Percentiles rank a stretch among this genome's conserved stretches.
Conservation (phyloP, 2,888 invertebrate species). For the Agriotes lineatus region DNA sequence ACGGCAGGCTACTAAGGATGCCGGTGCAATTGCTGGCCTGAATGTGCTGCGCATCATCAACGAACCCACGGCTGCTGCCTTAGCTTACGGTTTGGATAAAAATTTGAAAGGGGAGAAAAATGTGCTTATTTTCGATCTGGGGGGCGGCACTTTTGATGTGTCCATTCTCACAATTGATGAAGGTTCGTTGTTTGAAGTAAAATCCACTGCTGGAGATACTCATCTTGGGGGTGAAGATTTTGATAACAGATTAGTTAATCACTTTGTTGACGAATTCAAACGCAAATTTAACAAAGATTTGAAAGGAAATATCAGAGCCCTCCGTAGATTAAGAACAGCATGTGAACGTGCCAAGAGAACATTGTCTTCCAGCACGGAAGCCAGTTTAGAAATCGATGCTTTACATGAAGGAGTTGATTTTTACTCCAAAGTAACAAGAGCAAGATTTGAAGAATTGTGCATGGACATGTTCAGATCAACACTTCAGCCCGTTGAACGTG, state of each 20-base stretch:
- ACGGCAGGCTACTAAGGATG: slow-evolving; percentile 90
- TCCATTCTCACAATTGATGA: slow-evolving; percentile 91
- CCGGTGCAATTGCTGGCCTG: slow-evolving; percentile 85
- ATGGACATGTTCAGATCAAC: slow-evolving; percentile 86
- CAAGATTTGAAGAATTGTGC: slow-evolving; percentile 91
- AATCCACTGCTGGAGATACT: slow-evolving; percentile 85
- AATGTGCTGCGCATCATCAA: slow-evolving; percentile 92
- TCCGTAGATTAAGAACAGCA: slow-evolving; percentile 86
- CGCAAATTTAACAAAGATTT: slow-evolving; percentile 80
- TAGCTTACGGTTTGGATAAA: slow-evolving; percentile 87
- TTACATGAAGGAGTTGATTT: slow-evolving; percentile 91
- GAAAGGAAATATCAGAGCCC: slow-evolving; percentile 78
- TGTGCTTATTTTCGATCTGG: slow-evolving; percentile 81
- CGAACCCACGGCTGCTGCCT: slow-evolving; percentile 90
- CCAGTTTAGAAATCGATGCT: slow-evolving; percentile 89
- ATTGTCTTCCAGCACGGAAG: slow-evolving; percentile 81
- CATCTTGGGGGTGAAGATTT: slow-evolving; percentile 86
- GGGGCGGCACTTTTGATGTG: slow-evolving; percentile 94
- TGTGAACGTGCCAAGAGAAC: slow-evolving; percentile 87
- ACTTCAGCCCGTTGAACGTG: slow-evolving; percentile 86
- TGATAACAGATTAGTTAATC: slow-evolving; percentile 83
- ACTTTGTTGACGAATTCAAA: slow-evolving; percentile 84
- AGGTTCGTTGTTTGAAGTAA: slow-evolving; percentile 84
- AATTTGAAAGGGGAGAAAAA: slow-evolving; percentile 80
- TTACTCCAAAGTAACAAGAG: slow-evolving; percentile 86